Evolutionary conservation across 2,888 invertebrate species (phyloP).

Genomic region (Autographa gamma): DNA sequence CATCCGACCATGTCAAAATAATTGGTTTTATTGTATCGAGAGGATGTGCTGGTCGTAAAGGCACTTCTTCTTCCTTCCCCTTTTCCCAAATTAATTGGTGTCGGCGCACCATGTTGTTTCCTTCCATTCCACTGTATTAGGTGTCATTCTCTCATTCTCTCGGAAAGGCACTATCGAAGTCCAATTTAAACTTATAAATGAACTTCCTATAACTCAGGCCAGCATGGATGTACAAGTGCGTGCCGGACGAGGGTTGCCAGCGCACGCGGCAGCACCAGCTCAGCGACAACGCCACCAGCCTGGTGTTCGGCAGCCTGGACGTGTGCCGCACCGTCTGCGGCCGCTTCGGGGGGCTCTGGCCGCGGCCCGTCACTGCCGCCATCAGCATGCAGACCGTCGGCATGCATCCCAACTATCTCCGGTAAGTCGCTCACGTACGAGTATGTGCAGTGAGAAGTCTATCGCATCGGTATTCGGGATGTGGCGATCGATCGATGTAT

Average conservation of each 20-base stretch:
- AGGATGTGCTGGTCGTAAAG: too few species aligned
- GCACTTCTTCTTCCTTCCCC: too few species aligned
- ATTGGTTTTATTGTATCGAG: too few species aligned
- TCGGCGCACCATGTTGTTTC: too few species aligned
- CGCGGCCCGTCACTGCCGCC: slow-evolving; percentile 89
- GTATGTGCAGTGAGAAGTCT: background rate
- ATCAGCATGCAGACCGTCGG: slow-evolving; percentile 81
- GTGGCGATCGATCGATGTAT: background rate
- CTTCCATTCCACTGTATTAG: too few species aligned
- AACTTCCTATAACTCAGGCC: slow-evolving; percentile 66
- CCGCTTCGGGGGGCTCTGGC: slow-evolving; percentile 92
- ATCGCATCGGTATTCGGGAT: slow-evolving; percentile 2
- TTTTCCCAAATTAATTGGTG: too few species aligned
- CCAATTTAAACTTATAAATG: too few species aligned
- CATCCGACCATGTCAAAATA: too few species aligned
- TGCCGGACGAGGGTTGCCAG: slow-evolving; percentile 77
- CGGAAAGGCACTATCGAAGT: too few species aligned
- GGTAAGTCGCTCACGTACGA: slow-evolving; percentile 62
- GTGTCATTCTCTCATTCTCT: too few species aligned
- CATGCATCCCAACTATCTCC: slow-evolving; percentile 89
- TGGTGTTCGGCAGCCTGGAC: slow-evolving; percentile 84
- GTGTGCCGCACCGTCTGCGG: slow-evolving; percentile 92
- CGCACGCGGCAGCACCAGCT: slow-evolving; percentile 76
- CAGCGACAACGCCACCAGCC: slow-evolving; percentile 65
- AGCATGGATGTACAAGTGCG: slow-evolving; percentile 81